Conservation (phyloP, 2,888 invertebrate genomes). For the Tanytarsus gracilentus region DNA sequence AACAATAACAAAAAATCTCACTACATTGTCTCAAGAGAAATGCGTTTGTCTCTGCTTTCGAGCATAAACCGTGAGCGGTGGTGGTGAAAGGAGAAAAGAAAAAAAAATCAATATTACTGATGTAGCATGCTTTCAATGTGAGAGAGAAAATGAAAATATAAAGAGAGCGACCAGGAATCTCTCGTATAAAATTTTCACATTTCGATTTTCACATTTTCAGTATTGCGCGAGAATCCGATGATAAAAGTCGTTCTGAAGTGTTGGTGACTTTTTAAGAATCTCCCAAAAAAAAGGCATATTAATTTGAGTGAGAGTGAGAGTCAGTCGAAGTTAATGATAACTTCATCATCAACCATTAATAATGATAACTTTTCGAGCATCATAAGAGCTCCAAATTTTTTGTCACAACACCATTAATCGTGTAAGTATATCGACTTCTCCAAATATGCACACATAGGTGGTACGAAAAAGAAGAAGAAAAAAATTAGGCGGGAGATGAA, state of each 20-base stretch:
- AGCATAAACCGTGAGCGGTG: too few species aligned
- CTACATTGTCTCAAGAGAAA: slow-evolving; percentile 1
- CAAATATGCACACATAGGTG: too few species aligned
- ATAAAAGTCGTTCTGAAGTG: not conserved
- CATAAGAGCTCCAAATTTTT: not conserved
- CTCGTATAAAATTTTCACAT: not conserved
- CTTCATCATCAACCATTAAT: slow-evolving; percentile 8
- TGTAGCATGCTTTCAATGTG: slow-evolving; percentile 21
- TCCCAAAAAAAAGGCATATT: not conserved
- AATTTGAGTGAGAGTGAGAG: not conserved
- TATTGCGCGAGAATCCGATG: slow-evolving; percentile 11
- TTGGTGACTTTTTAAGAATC: too few species aligned
- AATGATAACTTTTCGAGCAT: slow-evolving; percentile 3
- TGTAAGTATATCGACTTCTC: slow-evolving; percentile 2
- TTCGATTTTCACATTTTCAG: not conserved
- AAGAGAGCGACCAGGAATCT: too few species aligned
- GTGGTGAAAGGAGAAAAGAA: not conserved
- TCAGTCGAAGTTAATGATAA: not conserved
- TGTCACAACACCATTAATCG: slow-evolving; percentile 24
- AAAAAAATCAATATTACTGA: not conserved
- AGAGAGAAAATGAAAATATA: not conserved
- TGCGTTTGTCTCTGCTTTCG: not conserved
- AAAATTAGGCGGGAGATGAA: slow-evolving; percentile 28
- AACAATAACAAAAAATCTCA: too few species aligned
- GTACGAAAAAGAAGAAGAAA: not conserved